Conservation (phyloP, 2,797 vertebrate genomes). For the Syndactyla subalaris region DNA sequence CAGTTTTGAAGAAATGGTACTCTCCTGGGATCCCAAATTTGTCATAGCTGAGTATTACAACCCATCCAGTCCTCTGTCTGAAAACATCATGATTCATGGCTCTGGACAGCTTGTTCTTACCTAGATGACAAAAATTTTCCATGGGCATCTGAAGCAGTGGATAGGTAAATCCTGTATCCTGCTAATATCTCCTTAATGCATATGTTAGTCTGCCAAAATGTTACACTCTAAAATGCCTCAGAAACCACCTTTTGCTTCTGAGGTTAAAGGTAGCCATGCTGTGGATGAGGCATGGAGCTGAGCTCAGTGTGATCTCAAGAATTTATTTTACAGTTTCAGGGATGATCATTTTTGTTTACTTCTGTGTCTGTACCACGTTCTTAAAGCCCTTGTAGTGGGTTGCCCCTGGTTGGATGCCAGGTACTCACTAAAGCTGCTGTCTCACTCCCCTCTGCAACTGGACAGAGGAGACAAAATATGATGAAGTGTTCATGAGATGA, state of each 20-base stretch:
- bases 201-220: background rate
- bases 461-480: background rate
- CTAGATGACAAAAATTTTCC: background rate
- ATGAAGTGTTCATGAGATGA: background rate
- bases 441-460: background rate
- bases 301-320: background rate
- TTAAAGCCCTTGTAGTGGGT: background rate
- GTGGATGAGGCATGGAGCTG: background rate
- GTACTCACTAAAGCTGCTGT: background rate
- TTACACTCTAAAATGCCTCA: background rate
- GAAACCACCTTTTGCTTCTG: background rate
- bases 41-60: background rate
- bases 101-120: background rate
- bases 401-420: background rate
- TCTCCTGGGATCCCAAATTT: background rate
- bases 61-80: background rate
- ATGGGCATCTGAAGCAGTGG: background rate
- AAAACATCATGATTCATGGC: accelerated
- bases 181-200: background rate
- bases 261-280: background rate
- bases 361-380: background rate
- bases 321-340: background rate
- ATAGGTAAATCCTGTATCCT: background rate
- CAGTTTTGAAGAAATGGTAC: background rate
- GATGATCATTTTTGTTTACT: background rate